phyloP scores from a whole-genome alignment of 2,113 vertebrate genomes.

The Triplophysa rosa region DNA sequence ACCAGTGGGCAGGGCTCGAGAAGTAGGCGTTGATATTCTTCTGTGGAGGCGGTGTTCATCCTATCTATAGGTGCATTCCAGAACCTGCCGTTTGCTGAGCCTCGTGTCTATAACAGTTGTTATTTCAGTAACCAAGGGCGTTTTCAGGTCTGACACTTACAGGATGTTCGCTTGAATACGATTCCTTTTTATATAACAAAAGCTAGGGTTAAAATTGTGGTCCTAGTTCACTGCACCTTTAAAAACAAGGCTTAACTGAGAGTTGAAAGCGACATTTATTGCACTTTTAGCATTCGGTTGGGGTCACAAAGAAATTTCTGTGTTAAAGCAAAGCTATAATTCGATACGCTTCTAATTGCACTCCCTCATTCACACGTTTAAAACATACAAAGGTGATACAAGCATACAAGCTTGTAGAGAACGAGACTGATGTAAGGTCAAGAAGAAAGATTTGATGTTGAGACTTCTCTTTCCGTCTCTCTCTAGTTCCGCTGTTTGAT shows the following conservation, averaged over 20 bases:
- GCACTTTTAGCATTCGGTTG: constrained; percentile 48
- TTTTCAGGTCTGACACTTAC: too few species aligned
- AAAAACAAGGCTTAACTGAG: constrained; percentile 32
- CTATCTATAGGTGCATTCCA: too few species aligned
- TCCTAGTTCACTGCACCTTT: too few species aligned
- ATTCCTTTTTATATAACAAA: too few species aligned
- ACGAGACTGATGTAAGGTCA: neutral
- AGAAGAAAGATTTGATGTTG: constrained; percentile 21
- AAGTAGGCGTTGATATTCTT: too few species aligned
- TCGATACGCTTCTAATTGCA: constrained; percentile 56
- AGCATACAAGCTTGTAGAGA: constrained; percentile 43
- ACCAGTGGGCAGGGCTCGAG: too few species aligned
- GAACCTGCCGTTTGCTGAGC: too few species aligned
- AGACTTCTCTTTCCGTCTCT: constrained; percentile 46
- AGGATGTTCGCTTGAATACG: too few species aligned
- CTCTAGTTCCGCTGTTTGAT: constrained; percentile 57
- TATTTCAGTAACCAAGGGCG: too few species aligned
- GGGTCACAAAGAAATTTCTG: neutral
- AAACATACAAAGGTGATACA: constrained; percentile 44
- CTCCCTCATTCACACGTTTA: constrained; percentile 8
- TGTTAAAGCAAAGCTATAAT: constrained; percentile 50
- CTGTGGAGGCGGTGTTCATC: too few species aligned
- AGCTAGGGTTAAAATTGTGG: too few species aligned
- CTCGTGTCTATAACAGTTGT: too few species aligned
- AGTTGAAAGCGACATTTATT: neutral